phyloP scores from a whole-genome alignment of 2,797 vertebrate genomes.

The Paramormyrops hopkinsi region DNA sequence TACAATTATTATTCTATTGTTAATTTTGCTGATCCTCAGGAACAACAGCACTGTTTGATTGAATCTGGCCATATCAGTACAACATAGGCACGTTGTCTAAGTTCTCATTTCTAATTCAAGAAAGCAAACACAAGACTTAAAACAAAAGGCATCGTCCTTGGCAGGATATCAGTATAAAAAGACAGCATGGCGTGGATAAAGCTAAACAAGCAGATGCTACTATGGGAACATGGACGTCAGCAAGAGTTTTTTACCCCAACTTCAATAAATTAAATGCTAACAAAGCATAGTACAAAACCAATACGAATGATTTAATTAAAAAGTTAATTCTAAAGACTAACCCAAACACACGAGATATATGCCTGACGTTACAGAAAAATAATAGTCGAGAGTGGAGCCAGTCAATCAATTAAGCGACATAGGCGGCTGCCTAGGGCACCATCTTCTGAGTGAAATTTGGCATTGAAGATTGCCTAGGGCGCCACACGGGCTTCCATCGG shows the following conservation, averaged over 20 bases:
- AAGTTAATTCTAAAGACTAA: background rate
- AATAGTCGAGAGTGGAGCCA: background rate
- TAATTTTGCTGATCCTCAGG: background rate
- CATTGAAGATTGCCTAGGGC: background rate
- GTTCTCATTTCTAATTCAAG: background rate
- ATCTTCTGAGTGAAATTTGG: background rate
- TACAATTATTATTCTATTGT: background rate
- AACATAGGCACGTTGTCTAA: background rate
- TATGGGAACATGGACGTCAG: background rate
- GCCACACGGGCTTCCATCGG: background rate
- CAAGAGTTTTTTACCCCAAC: background rate
- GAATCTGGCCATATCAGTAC: background rate
- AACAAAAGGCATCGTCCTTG: background rate
- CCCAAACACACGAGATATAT: background rate
- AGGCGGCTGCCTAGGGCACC: background rate
- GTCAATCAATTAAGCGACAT: background rate
- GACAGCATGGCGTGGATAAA: background rate
- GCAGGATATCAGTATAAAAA: background rate
- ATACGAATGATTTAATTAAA: background rate
- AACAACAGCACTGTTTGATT: background rate
- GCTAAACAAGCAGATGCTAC: background rate
- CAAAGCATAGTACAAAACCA: background rate
- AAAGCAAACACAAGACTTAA: background rate
- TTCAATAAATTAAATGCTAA: background rate
- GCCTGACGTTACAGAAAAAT: background rate